These are phyloP conservation scores for Euphydryas editha DNA, from an alignment of 2,888 invertebrate genomes.

Conservation along the genomic window DNA sequence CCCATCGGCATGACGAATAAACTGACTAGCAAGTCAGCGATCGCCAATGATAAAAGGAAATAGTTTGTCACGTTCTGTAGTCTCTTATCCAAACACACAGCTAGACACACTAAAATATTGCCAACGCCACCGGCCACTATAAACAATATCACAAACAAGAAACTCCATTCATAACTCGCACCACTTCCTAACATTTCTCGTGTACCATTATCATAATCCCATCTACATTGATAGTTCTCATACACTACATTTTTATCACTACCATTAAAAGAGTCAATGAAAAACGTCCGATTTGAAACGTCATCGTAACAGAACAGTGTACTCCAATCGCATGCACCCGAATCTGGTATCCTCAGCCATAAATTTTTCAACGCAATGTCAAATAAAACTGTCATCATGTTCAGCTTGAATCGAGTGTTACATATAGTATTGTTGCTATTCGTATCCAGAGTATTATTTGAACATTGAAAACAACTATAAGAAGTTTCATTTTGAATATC, in stretches of 20 bases:
- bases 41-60: constrained; percentile 95
- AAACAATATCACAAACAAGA: constrained; percentile 92
- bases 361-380: constrained; percentile 72
- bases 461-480: constrained; percentile 67
- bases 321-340: constrained; percentile 64
- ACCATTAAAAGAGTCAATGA: constrained; percentile 56
- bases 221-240: constrained; percentile 70
- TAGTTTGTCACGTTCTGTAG: constrained; percentile 98
- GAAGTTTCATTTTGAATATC: constrained; percentile 78
- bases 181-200: constrained; percentile 51
- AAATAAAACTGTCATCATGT: constrained; percentile 65
- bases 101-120: constrained; percentile 96
- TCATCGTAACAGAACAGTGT: constrained; percentile 65
- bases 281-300: constrained; percentile 66
- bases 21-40: constrained; percentile 96
- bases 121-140: constrained; percentile 95
- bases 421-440: constrained; percentile 66
- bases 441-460: constrained; percentile 58
- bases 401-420: constrained; percentile 72
- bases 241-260: constrained; percentile 50
- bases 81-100: constrained; percentile 94
- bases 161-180: constrained; percentile 89
- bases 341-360: constrained; percentile 69
- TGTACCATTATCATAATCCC: constrained; percentile 61
- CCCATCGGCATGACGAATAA: constrained; percentile 98